Evolutionary conservation across 2,113 vertebrate species (phyloP), one percentile per base, ranked within the genome.

Genomic region (Pandion haliaetus): DNA sequence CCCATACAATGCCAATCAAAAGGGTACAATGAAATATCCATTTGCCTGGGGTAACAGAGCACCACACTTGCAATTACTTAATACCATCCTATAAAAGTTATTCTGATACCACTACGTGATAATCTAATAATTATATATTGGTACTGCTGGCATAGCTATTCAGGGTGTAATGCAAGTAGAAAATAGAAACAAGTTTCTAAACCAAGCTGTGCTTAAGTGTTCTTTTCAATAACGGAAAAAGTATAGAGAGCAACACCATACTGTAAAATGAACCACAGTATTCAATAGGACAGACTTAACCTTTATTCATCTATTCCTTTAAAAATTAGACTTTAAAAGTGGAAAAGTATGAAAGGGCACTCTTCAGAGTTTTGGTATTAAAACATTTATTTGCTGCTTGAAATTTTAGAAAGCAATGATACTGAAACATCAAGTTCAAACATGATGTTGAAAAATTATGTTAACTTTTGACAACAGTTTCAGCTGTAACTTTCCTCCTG

Each of bases 181-280:
- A 95, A 97, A 95, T 28, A 93, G 87, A 91, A 95, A 69, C 62
- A 50, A 66, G 66, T 59, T 90, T 90, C 92, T 86, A 95, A 92
- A 96, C 61, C 34, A 78, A 95, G 88, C 63, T 59, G 32, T 70
- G 74, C 66, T 91, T 90, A 85, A 91, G 49, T 65, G 73, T 77
- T 91, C 84, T 65, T 52, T 93, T 80, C 85, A 83, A 59, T 25
- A 62, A 49, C 58, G 82, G 62, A 52, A 82, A 65, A 93, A 57
- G 6, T 40, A 50, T 3, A 52, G 57, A 82, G 12, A 82, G 17
- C 28, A 93, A 71, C 19, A 58, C 4, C 20, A 58, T 4, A 6
- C 5, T 49, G n/a, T n/a, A 79, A 90, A 95, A 87, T 20, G 24
- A 91, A 82, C 10, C 52, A 50, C 13, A 67, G 34, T 31, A 67